Evolutionary conservation across 2,888 invertebrate species (phyloP), one percentile per base, ranked within the genome.

Genomic region (Caenorhabditis imperialis): DNA sequence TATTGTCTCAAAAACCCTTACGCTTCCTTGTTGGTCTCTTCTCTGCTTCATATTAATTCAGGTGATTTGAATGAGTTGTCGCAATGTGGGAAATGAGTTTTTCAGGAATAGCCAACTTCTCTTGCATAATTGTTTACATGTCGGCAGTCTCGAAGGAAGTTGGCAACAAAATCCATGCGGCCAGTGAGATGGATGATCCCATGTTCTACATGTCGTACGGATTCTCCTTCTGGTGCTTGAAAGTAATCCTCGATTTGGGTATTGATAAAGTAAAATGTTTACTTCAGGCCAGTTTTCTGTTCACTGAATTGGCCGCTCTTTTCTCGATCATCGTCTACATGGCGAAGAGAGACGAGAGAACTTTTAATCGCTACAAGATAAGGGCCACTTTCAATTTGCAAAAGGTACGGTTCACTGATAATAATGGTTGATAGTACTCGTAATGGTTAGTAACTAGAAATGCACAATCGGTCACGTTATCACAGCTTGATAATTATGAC

Each of bases 301-400:
- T 82, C 38, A 87, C 86, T 18, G 87, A 88, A 78, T 45, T 75
- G 12, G 84, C 86, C 2, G 87, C 87, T 2, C 62, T 88, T 5
- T 82, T 88, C 38, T 75, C 81, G 1, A 84, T 86, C 4, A 77
- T 86, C n/a, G 88, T 88, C n/a, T 88, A 84, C 74, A 82, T 87
- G 88, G 87, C 88, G 7, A 88, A 88, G 61, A 62, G 87, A 27
- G 88, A 88, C 60, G 88, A 88, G 44, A 37, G 84, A 47, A 85
- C 87, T 1, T 88, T 82, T 70, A 86, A 87, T 70, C 81, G 85
- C 0, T 86, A 86, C 63, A 80, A 82, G 38, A 85, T 88, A n/a
- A 54, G 80, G 42, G 76, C 80, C 0, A 50, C 79, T 47, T 62
- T 81, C 42, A 74, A 76, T 57, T 30, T 48, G 37, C 45, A 72